phyloP scores from a whole-genome alignment of 1,140 invertebrate genomes.

The Drosophila obscura region DNA sequence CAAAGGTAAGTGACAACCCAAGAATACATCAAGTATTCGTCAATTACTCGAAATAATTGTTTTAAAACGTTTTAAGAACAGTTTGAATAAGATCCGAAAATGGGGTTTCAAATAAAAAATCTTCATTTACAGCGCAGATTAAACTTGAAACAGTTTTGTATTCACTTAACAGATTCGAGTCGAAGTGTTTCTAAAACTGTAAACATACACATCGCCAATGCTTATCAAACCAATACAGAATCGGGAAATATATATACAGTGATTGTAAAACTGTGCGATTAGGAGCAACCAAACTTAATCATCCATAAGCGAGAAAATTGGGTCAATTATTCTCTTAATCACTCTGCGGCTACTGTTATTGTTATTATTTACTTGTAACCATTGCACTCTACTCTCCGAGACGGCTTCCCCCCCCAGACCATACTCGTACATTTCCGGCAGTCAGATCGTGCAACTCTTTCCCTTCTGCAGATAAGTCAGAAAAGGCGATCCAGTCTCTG shows the following conservation, averaged over 20 bases:
- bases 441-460: conserved; percentile 59
- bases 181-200: conserved; percentile 9
- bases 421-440: conserved; percentile 37
- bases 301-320: conserved; percentile 42
- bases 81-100: too few species aligned
- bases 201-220: not conserved
- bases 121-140: not conserved
- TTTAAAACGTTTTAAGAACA: not conserved
- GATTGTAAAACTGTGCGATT: too few species aligned
- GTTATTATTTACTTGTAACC: conserved; percentile 30
- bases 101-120: not conserved
- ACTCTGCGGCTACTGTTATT: conserved; percentile 35
- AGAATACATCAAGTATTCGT: not conserved
- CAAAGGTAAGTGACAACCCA: conserved; percentile 66
- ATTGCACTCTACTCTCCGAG: conserved; percentile 26
- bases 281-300: conserved; percentile 24
- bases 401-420: too few species aligned
- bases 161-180: not conserved
- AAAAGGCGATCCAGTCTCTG: conserved; percentile 8
- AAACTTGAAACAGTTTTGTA: conserved; percentile 7
- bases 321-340: conserved; percentile 68
- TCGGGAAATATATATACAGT: too few species aligned
- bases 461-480: conserved; percentile 37
- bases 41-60: not conserved
- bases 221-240: conserved; percentile 11